Percentiles rank a stretch among this genome's conserved stretches.
phyloP scores from a whole-genome alignment of 2,797 vertebrate species.

The Enteromius fasciolatus region DNA sequence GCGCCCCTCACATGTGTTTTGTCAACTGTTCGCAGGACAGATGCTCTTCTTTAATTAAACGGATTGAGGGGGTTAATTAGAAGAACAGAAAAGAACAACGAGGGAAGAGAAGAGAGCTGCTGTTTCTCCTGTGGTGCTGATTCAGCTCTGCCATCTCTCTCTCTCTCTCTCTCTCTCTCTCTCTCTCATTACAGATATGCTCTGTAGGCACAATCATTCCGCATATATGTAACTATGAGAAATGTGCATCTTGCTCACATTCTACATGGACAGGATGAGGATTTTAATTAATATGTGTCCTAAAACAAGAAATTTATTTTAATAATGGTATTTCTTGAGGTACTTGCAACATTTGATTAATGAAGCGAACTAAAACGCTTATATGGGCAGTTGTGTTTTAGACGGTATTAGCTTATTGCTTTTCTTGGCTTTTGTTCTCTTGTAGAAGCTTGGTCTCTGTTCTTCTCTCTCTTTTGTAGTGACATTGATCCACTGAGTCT shows the following conservation, averaged over 20 bases:
- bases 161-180: conserved; percentile 49
- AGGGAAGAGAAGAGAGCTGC: conserved; percentile 50
- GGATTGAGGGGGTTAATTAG: conserved; percentile 58
- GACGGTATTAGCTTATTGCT: conserved; percentile 41
- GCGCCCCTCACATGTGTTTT: conserved; percentile 41
- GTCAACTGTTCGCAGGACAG: conserved; percentile 54
- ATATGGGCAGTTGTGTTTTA: not conserved
- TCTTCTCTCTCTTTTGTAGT: conserved; percentile 40
- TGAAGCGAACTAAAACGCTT: conserved; percentile 30
- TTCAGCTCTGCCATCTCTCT: conserved; percentile 55
- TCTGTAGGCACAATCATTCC: conserved; percentile 37
- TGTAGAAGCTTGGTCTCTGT: not conserved
- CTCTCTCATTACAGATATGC: conserved; percentile 48
- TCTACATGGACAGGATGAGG: not conserved
- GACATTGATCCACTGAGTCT: conserved; percentile 51
- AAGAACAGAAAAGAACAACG: conserved; percentile 51
- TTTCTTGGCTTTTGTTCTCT: conserved; percentile 49
- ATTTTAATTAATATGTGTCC: conserved; percentile 33
- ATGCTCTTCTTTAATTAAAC: conserved; percentile 61
- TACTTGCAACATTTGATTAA: conserved; percentile 29
- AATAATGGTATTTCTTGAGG: conserved; percentile 19
- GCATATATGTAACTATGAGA: conserved; percentile 37
- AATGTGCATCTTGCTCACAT: conserved; percentile 17
- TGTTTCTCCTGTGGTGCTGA: conserved; percentile 54
- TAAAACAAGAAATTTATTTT: not conserved